These are phyloP conservation scores for Pachypeltis micranthus DNA, from an alignment of 1,140 invertebrate species.

Conservation along the genomic window DNA sequence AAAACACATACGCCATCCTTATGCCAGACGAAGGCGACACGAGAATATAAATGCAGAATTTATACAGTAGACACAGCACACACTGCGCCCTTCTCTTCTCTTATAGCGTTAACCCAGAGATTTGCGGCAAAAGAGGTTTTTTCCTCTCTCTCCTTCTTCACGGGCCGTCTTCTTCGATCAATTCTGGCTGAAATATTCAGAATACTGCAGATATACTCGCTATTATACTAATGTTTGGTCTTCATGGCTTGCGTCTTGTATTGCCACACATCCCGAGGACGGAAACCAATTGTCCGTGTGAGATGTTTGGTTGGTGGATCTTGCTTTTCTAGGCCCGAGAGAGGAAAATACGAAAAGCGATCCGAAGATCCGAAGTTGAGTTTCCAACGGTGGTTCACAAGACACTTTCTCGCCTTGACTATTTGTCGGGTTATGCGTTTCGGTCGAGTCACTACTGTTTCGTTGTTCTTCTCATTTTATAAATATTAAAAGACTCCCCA, in stretches of 20 bases:
- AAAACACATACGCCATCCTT: background rate
- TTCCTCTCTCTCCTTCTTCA: background rate
- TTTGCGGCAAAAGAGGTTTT: constrained; percentile 5
- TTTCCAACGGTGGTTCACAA: too few relatives aligned
- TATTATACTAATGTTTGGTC: constrained; percentile 4
- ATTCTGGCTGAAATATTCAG: constrained; percentile 1
- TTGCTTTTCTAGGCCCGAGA: background rate
- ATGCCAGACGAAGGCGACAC: background rate
- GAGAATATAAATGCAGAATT: constrained; percentile 18
- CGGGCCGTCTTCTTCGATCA: background rate
- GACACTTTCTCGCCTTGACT: too few relatives aligned
- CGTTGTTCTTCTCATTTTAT: too few relatives aligned
- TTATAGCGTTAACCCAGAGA: constrained; percentile 6
- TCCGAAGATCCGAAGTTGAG: background rate
- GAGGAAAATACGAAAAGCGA: background rate
- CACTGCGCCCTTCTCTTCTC: background rate
- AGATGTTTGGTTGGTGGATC: background rate
- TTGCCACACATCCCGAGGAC: background rate
- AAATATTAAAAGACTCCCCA: too few relatives aligned
- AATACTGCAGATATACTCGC: constrained; percentile 3
- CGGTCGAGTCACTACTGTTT: too few relatives aligned
- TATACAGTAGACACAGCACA: constrained; percentile 12
- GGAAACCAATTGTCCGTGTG: too few relatives aligned
- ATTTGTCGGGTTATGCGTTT: too few relatives aligned
- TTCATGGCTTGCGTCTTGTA: background rate